Percentiles rank a stretch among this genome's conserved stretches.
phyloP scores from a whole-genome alignment of 2,797 vertebrate species.

The Dermochelys coriacea region DNA sequence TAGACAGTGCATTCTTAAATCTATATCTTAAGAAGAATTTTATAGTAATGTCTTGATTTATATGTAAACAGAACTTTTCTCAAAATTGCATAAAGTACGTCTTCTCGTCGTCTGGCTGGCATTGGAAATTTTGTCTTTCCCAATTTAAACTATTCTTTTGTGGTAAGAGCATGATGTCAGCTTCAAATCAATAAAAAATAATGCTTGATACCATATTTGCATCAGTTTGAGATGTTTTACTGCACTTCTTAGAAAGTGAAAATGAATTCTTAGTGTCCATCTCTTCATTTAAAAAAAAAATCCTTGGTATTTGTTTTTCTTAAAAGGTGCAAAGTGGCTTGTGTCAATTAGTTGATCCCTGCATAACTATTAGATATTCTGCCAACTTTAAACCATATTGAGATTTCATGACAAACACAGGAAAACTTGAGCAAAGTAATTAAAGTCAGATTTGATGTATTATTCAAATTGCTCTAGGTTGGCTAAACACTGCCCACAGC shows the following conservation, averaged over 20 bases:
- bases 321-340: not conserved
- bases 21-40: not conserved
- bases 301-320: not conserved
- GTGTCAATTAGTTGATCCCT: not conserved
- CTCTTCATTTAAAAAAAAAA: not conserved
- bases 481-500: not conserved
- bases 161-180: fast-evolving
- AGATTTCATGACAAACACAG: not conserved
- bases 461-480: not conserved
- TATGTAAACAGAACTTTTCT: not conserved
- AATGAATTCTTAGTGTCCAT: not conserved
- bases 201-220: fast-evolving
- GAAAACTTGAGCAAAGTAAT: not conserved
- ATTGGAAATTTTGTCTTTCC: not conserved
- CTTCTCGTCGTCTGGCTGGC: not conserved
- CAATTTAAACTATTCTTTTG: not conserved
- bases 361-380: too few relatives aligned
- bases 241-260: not conserved
- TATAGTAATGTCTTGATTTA: not conserved
- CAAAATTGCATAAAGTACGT: not conserved
- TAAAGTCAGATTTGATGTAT: not conserved
- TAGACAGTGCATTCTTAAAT: not conserved
- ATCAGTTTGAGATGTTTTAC: slow-evolving; percentile 33
- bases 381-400: not conserved
- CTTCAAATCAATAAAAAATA: not conserved